Evolutionary conservation across 2,888 invertebrate species (phyloP).

Genomic region (Rhopalosiphum nymphaeae): DNA sequence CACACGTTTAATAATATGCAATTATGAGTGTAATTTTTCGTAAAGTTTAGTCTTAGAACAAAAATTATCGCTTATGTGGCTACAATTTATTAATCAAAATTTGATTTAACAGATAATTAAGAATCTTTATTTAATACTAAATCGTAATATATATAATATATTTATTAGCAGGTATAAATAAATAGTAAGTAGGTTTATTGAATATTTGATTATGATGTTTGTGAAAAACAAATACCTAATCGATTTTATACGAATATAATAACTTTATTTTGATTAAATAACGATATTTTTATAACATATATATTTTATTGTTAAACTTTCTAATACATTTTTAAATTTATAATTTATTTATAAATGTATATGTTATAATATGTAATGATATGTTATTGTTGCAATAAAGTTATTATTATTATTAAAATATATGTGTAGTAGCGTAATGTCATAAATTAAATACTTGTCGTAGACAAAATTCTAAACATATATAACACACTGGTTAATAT

Average conservation of each 20-base stretch:
- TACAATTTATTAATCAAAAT: too few species aligned
- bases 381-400: too few species aligned
- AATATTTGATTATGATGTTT: neutral
- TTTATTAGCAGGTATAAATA: neutral
- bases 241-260: neutral
- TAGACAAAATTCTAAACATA: neutral
- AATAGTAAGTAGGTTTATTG: neutral
- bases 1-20: neutral
- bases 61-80: neutral
- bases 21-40: neutral
- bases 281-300: neutral
- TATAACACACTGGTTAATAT: neutral
- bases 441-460: neutral
- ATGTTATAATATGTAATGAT: too few species aligned
- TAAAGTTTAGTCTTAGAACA: neutral
- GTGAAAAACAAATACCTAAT: neutral
- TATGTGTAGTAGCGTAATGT: neutral
- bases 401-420: too few species aligned
- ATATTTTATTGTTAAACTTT: too few species aligned
- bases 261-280: neutral
- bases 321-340: too few species aligned
- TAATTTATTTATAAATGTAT: too few species aligned
- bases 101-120: neutral
- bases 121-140: neutral
- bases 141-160: neutral